Evolutionary conservation across 2,797 vertebrate species (phyloP).

Genomic region (Gallirallus australis): DNA sequence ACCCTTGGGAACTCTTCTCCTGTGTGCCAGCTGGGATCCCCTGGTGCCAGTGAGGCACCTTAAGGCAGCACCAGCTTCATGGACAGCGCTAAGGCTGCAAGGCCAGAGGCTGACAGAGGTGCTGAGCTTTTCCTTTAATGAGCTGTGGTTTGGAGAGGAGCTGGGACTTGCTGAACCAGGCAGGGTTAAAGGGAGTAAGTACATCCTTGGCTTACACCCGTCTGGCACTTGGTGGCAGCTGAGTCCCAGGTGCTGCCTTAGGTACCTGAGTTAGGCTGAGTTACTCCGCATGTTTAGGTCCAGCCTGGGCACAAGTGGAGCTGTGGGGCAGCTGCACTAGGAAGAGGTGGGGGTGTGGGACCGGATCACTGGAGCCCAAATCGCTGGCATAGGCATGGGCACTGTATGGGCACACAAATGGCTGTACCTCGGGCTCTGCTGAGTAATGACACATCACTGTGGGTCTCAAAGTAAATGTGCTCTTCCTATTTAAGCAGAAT

Average conservation of each 20-base stretch:
- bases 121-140: neutral
- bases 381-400: rapidly evolving
- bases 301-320: rapidly evolving
- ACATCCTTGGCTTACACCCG: neutral
- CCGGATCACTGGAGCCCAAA: neutral
- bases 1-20: too few species aligned
- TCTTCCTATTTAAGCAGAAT: slow-evolving; percentile 84
- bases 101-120: neutral
- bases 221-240: too few species aligned
- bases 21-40: neutral
- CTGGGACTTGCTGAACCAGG: neutral
- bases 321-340: neutral
- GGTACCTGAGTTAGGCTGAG: too few species aligned
- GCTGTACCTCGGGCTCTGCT: neutral
- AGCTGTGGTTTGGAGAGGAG: neutral
- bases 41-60: rapidly evolving
- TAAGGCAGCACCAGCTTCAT: rapidly evolving
- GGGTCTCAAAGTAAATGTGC: neutral
- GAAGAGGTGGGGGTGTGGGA: rapidly evolving
- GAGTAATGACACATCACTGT: rapidly evolving
- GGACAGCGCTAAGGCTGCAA: too few species aligned
- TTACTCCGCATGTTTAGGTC: neutral
- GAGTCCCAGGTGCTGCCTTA: too few species aligned
- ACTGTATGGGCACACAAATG: rapidly evolving
- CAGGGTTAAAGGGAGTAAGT: too few species aligned